These are phyloP conservation scores for Pelmatolapia mariae DNA, from an alignment of 2,113 vertebrate species.

Conservation along the genomic window DNA sequence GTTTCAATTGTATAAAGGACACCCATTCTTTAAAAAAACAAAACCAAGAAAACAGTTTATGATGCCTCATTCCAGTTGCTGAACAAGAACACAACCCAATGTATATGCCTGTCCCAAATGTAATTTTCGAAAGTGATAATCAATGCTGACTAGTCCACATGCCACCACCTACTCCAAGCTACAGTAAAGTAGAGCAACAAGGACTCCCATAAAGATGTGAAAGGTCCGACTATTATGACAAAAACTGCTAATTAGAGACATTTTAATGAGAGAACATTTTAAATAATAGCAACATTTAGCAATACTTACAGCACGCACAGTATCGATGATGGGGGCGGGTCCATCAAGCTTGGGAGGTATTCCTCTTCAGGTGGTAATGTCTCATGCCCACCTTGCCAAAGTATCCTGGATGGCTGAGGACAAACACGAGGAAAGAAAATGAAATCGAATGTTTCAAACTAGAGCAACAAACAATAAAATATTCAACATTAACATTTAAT, in stretches of 20 bases:
- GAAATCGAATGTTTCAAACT: rapidly evolving
- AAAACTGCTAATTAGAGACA: neutral
- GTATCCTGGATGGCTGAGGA: constrained; percentile 82
- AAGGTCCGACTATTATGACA: neutral
- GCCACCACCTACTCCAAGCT: neutral
- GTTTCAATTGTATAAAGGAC: neutral
- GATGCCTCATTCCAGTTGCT: neutral
- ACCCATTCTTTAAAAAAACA: neutral
- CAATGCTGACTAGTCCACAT: neutral
- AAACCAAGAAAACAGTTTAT: neutral
- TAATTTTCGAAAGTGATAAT: neutral
- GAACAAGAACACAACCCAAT: neutral
- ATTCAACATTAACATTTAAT: rapidly evolving
- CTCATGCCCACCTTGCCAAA: constrained; percentile 89
- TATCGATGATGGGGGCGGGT: constrained; percentile 82
- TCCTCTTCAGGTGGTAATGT: constrained; percentile 86
- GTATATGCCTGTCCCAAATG: too few relatives aligned
- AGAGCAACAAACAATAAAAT: neutral
- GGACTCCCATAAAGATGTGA: neutral
- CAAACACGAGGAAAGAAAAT: neutral
- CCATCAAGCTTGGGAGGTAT: constrained; percentile 77
- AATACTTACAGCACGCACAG: constrained; percentile 80
- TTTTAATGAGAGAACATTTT: neutral
- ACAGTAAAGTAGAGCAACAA: neutral
- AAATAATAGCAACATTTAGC: rapidly evolving